Conservation (phyloP, 1,140 invertebrate species). For the Aphelenchoides fujianensis region DNA sequence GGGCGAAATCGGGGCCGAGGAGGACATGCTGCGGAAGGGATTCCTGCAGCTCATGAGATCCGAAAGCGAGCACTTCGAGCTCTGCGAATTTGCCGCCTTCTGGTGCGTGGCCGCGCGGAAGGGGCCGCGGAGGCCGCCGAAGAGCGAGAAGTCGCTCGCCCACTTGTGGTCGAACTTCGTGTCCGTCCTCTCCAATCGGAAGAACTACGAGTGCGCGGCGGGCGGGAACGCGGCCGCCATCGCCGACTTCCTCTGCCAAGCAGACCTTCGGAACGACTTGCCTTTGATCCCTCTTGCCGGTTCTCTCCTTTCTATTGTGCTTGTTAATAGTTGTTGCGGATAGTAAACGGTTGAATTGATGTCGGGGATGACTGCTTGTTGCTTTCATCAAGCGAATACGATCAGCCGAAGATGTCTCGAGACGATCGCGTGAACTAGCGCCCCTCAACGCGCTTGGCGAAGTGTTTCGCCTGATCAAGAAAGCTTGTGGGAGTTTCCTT, state of each 20-base stretch:
- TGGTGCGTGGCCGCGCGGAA: conserved; percentile 26
- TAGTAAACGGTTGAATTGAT: neutral
- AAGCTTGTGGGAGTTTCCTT: too few relatives aligned
- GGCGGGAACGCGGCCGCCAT: conserved; percentile 17
- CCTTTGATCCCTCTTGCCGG: conserved; percentile 8
- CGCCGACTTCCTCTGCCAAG: conserved; percentile 22
- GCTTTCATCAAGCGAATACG: too few relatives aligned
- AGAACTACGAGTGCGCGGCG: conserved; percentile 24
- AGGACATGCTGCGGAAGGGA: conserved; percentile 20
- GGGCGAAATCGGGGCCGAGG: conserved; percentile 22
- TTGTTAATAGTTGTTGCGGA: neutral
- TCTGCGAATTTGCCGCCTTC: conserved; percentile 27
- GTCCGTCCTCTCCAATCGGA: conserved; percentile 18
- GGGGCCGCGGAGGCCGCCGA: conserved; percentile 2
- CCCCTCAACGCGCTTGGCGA: too few relatives aligned
- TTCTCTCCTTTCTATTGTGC: too few relatives aligned
- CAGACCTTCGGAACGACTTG: conserved; percentile 16
- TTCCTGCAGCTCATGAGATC: conserved; percentile 26
- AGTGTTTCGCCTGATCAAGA: too few relatives aligned
- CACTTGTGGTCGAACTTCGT: conserved; percentile 15
- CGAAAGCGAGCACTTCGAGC: conserved; percentile 26
- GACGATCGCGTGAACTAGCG: too few relatives aligned
- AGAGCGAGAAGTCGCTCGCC: neutral
- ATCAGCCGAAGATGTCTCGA: too few relatives aligned
- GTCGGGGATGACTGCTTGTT: too few relatives aligned